A percentile compares a stretch with the other conserved stretches of the same genome.
These are phyloP conservation scores for Xylota segnis DNA, from an alignment of 2,888 invertebrate species.

Conservation along the genomic window DNA sequence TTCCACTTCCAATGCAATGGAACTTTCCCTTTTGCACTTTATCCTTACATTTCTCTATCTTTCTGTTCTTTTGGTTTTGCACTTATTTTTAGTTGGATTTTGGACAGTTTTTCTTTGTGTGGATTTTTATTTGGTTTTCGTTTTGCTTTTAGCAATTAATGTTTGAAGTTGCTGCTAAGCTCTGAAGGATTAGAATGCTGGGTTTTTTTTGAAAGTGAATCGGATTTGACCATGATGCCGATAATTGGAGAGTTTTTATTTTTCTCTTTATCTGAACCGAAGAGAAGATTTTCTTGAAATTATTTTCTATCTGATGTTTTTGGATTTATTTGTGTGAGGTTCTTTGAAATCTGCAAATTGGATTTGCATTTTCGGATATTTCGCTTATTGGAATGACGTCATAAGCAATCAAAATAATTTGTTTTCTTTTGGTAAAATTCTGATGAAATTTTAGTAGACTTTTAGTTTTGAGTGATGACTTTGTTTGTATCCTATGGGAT, in stretches of 20 bases:
- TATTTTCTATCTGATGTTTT: conserved; percentile 1
- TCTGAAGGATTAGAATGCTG: conserved; percentile 27
- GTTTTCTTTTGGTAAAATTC: too few relatives aligned
- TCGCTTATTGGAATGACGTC: neutral
- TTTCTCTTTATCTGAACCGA: neutral
- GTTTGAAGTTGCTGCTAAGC: conserved; percentile 45
- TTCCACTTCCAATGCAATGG: neutral
- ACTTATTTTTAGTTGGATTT: conserved; percentile 19
- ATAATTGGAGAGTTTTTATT: conserved; percentile 23
- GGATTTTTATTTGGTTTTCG: conserved; percentile 7
- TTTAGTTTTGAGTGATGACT: too few relatives aligned
- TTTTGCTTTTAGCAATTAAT: conserved; percentile 51
- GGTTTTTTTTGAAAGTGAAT: conserved; percentile 7
- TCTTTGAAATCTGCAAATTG: conserved; percentile 17
- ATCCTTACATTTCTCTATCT: neutral
- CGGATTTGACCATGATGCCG: neutral
- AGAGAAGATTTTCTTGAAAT: neutral
- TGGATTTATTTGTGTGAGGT: neutral
- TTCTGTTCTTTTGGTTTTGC: neutral
- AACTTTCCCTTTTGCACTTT: neutral
- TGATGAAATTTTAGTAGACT: too few relatives aligned
- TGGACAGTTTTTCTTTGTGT: neutral
- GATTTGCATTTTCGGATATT: conserved; percentile 7
- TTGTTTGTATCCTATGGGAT: too few relatives aligned
- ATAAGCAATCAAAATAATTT: neutral